Evolutionary conservation across 2,888 invertebrate genomes (phyloP).

Genomic region (Caenorhabditis doughertyi): DNA sequence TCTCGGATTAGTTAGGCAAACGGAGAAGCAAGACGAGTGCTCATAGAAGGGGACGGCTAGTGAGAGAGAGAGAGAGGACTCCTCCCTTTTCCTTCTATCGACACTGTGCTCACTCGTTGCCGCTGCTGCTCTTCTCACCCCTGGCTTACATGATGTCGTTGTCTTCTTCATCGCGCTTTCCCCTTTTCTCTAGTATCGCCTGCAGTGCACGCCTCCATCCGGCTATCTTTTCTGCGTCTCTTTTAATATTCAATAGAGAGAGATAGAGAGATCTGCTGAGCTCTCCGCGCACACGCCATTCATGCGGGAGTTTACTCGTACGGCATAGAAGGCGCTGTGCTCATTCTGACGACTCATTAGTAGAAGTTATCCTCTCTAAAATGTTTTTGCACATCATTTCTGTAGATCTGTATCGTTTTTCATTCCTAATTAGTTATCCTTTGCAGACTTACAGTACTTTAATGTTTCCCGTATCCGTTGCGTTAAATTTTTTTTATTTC

Average conservation of each 20-base stretch:
- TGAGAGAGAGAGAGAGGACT: neutral
- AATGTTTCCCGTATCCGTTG: neutral
- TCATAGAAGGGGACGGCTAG: constrained; percentile 30
- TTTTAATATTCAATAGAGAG: constrained; percentile 53
- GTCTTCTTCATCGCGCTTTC: constrained; percentile 21
- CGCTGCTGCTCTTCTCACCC: constrained; percentile 58
- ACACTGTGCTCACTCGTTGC: constrained; percentile 34
- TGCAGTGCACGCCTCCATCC: constrained; percentile 40
- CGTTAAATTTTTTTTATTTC: neutral
- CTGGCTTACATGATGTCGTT: constrained; percentile 58
- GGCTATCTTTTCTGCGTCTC: constrained; percentile 48
- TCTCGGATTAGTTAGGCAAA: constrained; percentile 47
- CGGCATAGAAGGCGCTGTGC: constrained; percentile 32
- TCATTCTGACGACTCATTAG: constrained; percentile 42
- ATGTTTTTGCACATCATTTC: constrained; percentile 8
- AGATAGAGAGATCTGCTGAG: constrained; percentile 28
- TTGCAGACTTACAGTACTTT: neutral
- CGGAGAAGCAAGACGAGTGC: constrained; percentile 30
- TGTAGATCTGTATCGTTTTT: constrained; percentile 8
- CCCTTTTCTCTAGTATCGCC: constrained; percentile 18
- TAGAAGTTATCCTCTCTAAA: constrained; percentile 15
- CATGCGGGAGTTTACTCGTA: constrained; percentile 51
- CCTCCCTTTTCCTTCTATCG: constrained; percentile 23
- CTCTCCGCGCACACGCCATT: constrained; percentile 55
- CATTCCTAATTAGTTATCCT: neutral